Base-by-base conservation (phyloP, 2,888 invertebrate species). In the Nowickia ferox region DNA sequence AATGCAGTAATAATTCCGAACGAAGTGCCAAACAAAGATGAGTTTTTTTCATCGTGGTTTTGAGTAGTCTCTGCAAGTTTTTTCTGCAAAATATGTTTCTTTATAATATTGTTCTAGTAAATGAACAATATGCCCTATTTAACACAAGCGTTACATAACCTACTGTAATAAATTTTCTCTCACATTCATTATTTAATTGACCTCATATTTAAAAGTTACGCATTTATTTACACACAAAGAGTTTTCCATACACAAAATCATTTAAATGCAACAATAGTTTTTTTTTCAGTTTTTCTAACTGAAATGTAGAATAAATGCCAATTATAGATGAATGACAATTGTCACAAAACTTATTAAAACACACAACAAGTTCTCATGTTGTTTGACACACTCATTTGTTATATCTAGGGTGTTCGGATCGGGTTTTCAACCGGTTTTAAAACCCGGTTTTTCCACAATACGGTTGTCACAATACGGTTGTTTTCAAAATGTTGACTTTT, bases 301-400 rank as follows among this genome's bases (percentile, higher is more conserved):
- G 65, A 59, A 55, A 76, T 72, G 30, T 83, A 77, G 71, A 77
- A 48, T 83, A 71, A 65, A 69, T 22, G 40, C 42, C 61, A 71
- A 71, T 86, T 76, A 53, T 59, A 75, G 65, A 55, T 83, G 76
- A 83, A 66, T 72, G 71, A 59, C 79, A 72, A 71, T 78, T 86
- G 77, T 79, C 68, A 71, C 71, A 74, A 71, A 65, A 82, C 44
- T 22, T 69, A 59, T 63, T 30, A 15, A 63, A 65, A 44, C n/a
- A 15, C 53, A 63, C 15, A 53, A 30, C 30, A 22, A 44, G 17
- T 40, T 19, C 15, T 13, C 30, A 30, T 30, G 6, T 30, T 30
- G 30, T 30, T 6, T 30, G 30, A 30, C 30, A 30, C 30, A 30
- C 30, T 30, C 30, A 30, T 30, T 30, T 30, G 30, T 30, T 30